Percentiles rank a stretch among this genome's conserved stretches.
Conservation (phyloP, 2,888 invertebrate genomes). For the Conomelus anceps region DNA sequence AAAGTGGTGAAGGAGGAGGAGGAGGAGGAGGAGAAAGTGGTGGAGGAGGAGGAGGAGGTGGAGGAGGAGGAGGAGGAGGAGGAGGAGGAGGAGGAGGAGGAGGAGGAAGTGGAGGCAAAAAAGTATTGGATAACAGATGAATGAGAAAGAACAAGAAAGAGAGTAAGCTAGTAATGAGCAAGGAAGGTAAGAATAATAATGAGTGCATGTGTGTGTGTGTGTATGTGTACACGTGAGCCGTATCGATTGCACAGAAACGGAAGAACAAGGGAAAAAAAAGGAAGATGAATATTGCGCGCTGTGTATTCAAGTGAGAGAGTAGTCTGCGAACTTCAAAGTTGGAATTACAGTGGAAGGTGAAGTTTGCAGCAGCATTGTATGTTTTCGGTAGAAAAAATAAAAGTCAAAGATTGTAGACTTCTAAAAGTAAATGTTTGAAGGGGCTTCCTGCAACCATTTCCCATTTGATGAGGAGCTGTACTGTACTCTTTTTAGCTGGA, state of each 20-base stretch:
- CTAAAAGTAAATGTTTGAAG: too few relatives aligned
- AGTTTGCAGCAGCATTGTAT: too few relatives aligned
- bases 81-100: not conserved
- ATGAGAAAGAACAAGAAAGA: not conserved
- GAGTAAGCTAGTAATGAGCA: not conserved
- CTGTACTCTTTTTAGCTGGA: too few relatives aligned
- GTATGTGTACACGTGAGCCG: not conserved
- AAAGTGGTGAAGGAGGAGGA: too few relatives aligned
- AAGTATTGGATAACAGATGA: not conserved
- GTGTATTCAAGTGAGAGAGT: not conserved
- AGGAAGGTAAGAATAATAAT: not conserved
- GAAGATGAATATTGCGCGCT: not conserved
- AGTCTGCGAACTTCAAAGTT: not conserved
- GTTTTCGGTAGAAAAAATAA: too few relatives aligned
- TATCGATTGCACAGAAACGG: not conserved
- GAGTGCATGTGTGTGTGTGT: not conserved
- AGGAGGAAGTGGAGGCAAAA: too few relatives aligned
- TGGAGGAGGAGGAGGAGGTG: too few relatives aligned
- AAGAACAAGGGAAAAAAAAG: not conserved
- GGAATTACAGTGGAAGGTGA: not conserved
- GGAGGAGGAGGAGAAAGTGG: too few relatives aligned
- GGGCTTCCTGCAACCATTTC: too few relatives aligned
- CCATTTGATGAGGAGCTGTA: too few relatives aligned
- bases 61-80: not conserved
- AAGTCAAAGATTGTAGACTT: too few relatives aligned